phyloP scores from a whole-genome alignment of 2,888 invertebrate species.

The Ophioninae sp. region DNA sequence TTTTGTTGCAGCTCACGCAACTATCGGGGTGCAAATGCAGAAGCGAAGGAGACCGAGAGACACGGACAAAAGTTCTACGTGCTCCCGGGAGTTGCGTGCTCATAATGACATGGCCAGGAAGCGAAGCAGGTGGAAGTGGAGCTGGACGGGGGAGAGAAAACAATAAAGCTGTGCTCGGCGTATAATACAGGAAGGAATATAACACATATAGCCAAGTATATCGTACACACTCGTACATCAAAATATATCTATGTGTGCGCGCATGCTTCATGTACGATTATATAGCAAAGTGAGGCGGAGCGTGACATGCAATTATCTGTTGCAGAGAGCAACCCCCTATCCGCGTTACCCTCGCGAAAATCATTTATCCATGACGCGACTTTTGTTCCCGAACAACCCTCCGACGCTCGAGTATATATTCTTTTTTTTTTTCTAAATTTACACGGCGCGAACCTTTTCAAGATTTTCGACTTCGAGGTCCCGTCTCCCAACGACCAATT shows the following conservation, averaged over 20 bases:
- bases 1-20: no score
- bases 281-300: no score
- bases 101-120: conserved; percentile 57
- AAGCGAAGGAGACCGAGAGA: conserved; percentile 4
- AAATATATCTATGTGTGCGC: background rate
- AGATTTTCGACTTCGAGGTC: no score
- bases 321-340: conserved; percentile 20
- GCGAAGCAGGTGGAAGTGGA: conserved; percentile 49
- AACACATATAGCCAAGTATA: background rate
- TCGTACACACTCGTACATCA: background rate
- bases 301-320: conserved; percentile 56
- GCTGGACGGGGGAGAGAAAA: conserved; percentile 52
- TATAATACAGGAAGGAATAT: conserved; percentile 44
- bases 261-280: conserved; percentile 11
- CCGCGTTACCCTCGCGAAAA: conserved; percentile 24
- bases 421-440: background rate
- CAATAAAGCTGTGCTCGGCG: conserved; percentile 54
- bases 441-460: background rate
- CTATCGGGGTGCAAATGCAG: conserved; percentile 15
- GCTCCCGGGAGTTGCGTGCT: conserved; percentile 54
- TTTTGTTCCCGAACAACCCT: background rate
- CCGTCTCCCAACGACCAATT: no score
- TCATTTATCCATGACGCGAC: conserved; percentile 34
- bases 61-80: conserved; percentile 41
- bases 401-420: no score